phyloP scores from a whole-genome alignment of 2,888 invertebrate genomes.

The Philopedon plagiatum region DNA sequence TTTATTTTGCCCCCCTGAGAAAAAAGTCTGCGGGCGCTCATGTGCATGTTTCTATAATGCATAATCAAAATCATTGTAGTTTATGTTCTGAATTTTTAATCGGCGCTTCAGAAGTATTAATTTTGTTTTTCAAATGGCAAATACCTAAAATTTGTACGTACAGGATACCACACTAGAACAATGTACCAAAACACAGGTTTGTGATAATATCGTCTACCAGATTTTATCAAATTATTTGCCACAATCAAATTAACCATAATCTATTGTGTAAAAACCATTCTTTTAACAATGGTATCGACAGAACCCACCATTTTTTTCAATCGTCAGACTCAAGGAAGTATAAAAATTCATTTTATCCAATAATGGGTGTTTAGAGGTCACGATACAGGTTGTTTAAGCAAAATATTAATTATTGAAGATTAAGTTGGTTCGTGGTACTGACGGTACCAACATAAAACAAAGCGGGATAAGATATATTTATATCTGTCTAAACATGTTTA shows the following conservation, averaged over 20 bases:
- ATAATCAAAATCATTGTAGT: too few species aligned
- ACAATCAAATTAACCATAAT: slow-evolving; percentile 3
- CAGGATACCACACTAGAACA: too few species aligned
- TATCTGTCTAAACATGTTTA: background rate
- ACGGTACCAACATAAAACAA: slow-evolving; percentile 4
- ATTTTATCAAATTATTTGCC: background rate
- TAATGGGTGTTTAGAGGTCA: slow-evolving; percentile 16
- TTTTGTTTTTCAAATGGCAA: too few species aligned
- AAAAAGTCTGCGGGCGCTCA: too few species aligned
- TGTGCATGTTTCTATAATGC: too few species aligned
- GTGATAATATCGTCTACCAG: background rate
- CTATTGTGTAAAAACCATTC: slow-evolving; percentile 1
- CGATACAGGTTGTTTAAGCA: slow-evolving; percentile 13
- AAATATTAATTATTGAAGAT: slow-evolving; percentile 25
- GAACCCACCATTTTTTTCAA: slow-evolving; percentile 5
- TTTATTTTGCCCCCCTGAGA: too few species aligned
- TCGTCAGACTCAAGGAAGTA: slow-evolving; percentile 3
- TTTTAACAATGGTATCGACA: slow-evolving; percentile 14
- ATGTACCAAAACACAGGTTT: too few species aligned
- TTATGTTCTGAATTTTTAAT: too few species aligned
- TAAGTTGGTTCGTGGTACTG: slow-evolving; percentile 5
- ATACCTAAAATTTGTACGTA: too few species aligned
- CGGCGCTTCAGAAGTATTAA: too few species aligned
- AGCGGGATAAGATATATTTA: background rate
- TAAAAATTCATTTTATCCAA: slow-evolving; percentile 11